Evolutionary conservation across 2,797 vertebrate species (phyloP).

Genomic region (Hapalemur alaotrensis): DNA sequence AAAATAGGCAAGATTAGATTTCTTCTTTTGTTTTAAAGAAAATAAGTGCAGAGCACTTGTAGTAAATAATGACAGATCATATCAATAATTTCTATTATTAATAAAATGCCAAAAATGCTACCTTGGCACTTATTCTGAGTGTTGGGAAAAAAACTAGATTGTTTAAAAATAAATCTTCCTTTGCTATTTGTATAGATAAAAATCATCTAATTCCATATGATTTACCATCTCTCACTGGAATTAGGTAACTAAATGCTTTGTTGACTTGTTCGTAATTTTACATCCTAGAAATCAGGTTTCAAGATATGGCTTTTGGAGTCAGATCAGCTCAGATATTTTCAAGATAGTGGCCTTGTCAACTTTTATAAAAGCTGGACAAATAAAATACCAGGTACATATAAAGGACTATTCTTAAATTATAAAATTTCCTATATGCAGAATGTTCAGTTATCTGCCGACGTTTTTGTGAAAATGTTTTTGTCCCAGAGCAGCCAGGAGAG

Average conservation of each 20-base stretch:
- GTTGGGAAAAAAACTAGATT: neutral
- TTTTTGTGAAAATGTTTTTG: neutral
- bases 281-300: neutral
- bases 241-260: neutral
- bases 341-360: neutral
- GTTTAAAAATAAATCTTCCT: neutral
- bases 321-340: conserved; percentile 34
- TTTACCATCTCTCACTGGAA: conserved; percentile 66
- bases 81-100: conserved; percentile 65
- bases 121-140: neutral
- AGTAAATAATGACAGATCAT: conserved; percentile 67
- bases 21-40: conserved; percentile 78
- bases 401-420: neutral
- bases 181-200: conserved; percentile 59
- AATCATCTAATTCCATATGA: conserved; percentile 65
- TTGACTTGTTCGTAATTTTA: neutral
- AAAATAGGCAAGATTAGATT: conserved; percentile 76
- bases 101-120: conserved; percentile 38
- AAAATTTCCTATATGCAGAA: neutral
- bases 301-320: neutral
- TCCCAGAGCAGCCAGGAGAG: neutral
- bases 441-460: neutral
- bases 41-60: conserved; percentile 67
- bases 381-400: neutral
- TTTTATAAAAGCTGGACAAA: neutral